Evolutionary conservation across 30 jellyfish, hydroid and myxozoan genomes (phyloP).

Genomic region (Hydra vulgaris): DNA sequence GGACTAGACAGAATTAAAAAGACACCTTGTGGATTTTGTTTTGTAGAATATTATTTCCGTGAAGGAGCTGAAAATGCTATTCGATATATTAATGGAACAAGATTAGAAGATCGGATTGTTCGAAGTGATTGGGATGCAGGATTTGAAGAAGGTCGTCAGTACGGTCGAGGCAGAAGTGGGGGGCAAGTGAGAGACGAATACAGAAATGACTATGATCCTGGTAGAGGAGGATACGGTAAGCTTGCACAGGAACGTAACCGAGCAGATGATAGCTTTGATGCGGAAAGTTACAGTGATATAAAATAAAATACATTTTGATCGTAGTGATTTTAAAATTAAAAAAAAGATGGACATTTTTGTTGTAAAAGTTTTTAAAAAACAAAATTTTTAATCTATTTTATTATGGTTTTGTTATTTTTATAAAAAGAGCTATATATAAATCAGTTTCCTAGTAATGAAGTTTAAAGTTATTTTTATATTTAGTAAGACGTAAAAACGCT

Average conservation of each 20-base stretch:
- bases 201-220: slow-evolving; percentile 87
- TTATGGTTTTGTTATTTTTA: too few species aligned
- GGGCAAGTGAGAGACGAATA: slow-evolving; percentile 99
- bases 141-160: slow-evolving; percentile 93
- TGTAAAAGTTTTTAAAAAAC: too few species aligned
- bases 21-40: slow-evolving; percentile 98
- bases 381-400: too few species aligned
- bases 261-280: slow-evolving; percentile 18
- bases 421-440: too few species aligned
- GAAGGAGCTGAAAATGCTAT: slow-evolving; percentile 85
- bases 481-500: too few species aligned
- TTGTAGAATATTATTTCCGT: slow-evolving; percentile 79
- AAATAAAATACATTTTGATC: too few species aligned
- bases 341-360: too few species aligned
- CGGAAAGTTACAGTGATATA: not conserved
- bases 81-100: slow-evolving; percentile 80
- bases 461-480: too few species aligned
- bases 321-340: too few species aligned
- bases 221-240: slow-evolving; percentile 91
- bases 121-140: slow-evolving; percentile 99
- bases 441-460: too few species aligned
- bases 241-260: slow-evolving; percentile 24
- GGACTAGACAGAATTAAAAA: slow-evolving; percentile 84
- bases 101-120: slow-evolving; percentile 82
- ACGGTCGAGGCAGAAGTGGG: slow-evolving; percentile 98